These are phyloP conservation scores for Melanotaenia maccullochi DNA, from an alignment of 2,797 vertebrate species.

Conservation along the genomic window DNA sequence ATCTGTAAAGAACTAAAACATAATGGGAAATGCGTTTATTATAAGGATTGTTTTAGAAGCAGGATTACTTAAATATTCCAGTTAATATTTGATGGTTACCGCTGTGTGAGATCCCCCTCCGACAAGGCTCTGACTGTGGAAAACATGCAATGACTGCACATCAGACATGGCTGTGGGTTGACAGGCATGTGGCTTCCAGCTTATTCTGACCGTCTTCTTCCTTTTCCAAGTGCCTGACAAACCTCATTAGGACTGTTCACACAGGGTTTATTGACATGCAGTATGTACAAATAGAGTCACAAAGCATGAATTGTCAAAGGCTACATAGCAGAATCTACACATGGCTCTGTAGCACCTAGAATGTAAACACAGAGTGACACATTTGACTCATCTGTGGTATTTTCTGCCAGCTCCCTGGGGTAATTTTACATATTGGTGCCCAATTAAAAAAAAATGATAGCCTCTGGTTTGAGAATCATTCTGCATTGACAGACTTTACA, in stretches of 20 bases:
- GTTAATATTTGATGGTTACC: conserved; percentile 66
- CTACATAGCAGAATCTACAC: conserved; percentile 11
- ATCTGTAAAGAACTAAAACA: conserved; percentile 38
- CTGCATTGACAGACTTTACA: conserved; percentile 39
- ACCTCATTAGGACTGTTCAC: conserved; percentile 68
- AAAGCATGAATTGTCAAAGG: conserved; percentile 59
- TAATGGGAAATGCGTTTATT: conserved; percentile 23
- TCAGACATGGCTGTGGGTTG: conserved; percentile 71
- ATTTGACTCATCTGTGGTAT: conserved; percentile 24
- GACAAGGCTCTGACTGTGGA: conserved; percentile 57
- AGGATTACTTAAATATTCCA: conserved; percentile 40
- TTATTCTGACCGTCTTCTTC: conserved; percentile 54
- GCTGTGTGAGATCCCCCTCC: conserved; percentile 42
- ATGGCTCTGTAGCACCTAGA: conserved; percentile 14
- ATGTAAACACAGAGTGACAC: conserved; percentile 21
- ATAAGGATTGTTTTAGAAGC: conserved; percentile 59
- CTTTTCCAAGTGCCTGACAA: conserved; percentile 66
- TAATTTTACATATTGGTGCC: conserved; percentile 13
- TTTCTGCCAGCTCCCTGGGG: conserved; percentile 13
- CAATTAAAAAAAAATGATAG: conserved; percentile 7
- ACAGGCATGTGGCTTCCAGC: conserved; percentile 75
- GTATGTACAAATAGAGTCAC: conserved; percentile 47
- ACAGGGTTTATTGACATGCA: conserved; percentile 55
- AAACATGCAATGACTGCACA: conserved; percentile 76
- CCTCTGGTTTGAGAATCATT: conserved; percentile 37